These are phyloP conservation scores for Temnothorax unifasciatus DNA, from an alignment of 2,888 invertebrate genomes.

Conservation along the genomic window DNA sequence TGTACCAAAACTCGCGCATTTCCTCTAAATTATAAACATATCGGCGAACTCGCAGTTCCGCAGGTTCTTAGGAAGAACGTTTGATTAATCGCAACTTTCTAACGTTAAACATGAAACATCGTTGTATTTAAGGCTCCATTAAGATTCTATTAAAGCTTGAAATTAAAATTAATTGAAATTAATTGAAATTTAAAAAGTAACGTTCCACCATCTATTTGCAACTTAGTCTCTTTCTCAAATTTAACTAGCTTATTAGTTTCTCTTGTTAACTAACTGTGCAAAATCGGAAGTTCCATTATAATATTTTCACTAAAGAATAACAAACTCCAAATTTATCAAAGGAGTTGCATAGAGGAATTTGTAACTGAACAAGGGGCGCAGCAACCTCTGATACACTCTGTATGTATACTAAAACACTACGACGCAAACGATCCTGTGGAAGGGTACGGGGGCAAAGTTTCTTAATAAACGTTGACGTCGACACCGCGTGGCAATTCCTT, in stretches of 20 bases:
- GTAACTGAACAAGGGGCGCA: neutral
- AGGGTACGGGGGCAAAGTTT: conserved; percentile 30
- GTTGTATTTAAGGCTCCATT: neutral
- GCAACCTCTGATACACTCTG: conserved; percentile 6
- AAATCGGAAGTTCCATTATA: neutral
- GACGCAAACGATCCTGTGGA: conserved; percentile 5
- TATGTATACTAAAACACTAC: conserved; percentile 35
- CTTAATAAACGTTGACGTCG: conserved; percentile 56
- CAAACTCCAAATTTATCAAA: conserved; percentile 18
- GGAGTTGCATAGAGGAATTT: conserved; percentile 1
- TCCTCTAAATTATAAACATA: conserved; percentile 3
- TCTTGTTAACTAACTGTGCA: neutral
- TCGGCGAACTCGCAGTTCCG: neutral
- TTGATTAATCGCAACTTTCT: neutral
- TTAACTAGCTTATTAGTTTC: neutral
- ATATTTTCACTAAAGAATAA: conserved; percentile 5
- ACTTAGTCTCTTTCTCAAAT: neutral
- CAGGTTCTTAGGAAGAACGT: neutral
- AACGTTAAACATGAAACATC: neutral
- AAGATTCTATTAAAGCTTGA: neutral
- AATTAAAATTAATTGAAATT: neutral
- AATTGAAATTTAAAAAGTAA: neutral
- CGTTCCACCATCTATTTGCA: neutral
- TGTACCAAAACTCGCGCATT: conserved; percentile 3
- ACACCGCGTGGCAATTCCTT: conserved; percentile 51